phyloP scores from a whole-genome alignment of 2,888 invertebrate species.

The Torymus tubicola region DNA sequence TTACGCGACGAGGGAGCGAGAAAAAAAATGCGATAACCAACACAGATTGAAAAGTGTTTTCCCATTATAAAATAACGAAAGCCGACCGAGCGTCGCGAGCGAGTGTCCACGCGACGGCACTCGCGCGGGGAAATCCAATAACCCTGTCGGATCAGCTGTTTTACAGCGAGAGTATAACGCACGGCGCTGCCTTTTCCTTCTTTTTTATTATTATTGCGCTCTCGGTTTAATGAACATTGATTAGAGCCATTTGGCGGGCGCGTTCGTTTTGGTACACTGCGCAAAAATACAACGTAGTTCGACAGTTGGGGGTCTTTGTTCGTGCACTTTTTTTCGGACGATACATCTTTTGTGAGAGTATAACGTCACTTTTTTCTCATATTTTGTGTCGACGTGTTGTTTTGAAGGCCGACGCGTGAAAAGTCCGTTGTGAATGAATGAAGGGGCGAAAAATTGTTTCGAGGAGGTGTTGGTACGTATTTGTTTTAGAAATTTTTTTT shows the following conservation, averaged over 20 bases:
- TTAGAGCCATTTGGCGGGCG: constrained; percentile 59
- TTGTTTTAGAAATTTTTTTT: no score
- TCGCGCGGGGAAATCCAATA: constrained; percentile 57
- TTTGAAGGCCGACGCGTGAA: no score
- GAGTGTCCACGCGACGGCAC: background rate
- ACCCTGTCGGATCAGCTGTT: constrained; percentile 57
- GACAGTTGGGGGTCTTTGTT: no score
- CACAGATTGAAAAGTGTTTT: constrained; percentile 25
- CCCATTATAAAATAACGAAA: constrained; percentile 31
- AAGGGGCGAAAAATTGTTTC: no score
- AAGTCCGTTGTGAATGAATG: no score
- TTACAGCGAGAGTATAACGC: constrained; percentile 46
- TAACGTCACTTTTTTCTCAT: no score
- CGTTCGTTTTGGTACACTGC: background rate
- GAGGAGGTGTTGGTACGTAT: no score
- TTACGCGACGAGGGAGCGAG: no score
- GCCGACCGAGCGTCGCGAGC: constrained; percentile 5
- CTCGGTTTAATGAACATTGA: constrained; percentile 67
- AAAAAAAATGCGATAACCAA: background rate
- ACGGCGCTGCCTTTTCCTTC: constrained; percentile 30
- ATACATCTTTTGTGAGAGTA: no score
- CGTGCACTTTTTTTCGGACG: no score
- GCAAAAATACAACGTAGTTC: background rate
- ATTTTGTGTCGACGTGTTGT: no score
- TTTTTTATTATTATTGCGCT: constrained; percentile 48